Evolutionary conservation across 2,888 invertebrate species (phyloP), one percentile per base, ranked within the genome.

Genomic region (Mermis nigrescens): DNA sequence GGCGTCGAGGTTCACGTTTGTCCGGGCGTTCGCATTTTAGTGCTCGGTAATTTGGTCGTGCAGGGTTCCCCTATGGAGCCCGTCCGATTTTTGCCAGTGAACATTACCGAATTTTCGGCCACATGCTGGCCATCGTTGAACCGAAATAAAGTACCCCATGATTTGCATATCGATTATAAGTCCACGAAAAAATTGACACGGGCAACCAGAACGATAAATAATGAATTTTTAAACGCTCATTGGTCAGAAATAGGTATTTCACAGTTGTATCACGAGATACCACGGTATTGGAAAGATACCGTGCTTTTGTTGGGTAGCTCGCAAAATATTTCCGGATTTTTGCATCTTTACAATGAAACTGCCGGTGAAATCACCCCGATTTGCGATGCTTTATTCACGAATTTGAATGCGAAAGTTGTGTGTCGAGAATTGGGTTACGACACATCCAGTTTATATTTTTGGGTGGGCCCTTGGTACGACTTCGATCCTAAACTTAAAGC

Each of bases 321-420:
- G 7, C 19, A 15, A 12, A 26, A 78, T 1, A 80, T 81, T 66
- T 83, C 85, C 79, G 94, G 94, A 2, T 95, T 92, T 69, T 74
- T 95, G 61, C 91, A 95, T 76, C 85, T 90, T 70, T 95, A 86
- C 72, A 99, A 98, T 70, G 81, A 80, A 65, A 95, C 98, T 1
- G 91, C 92, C 0, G 78, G 88, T 24, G 92, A 94, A 70, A 94
- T 92, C 89, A 86, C 92, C 38, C 89, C 95, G 0, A 83, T 94
- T 76, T 98, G 98, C 74, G 98, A 98, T 74, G 81, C 81, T 52
- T 80, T 90, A 61, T 98, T 98, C 73, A 92, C 92, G 0, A 90
- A 94, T 72, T 80, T 92, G 67, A 95, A 94, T 72, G 94, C 91
- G 2, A 85, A 91, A 78, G 94, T 95, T 0, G 89, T 92, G 0